These are phyloP conservation scores for Atlantisia rogersi DNA, from an alignment of 2,113 vertebrate genomes.

Conservation along the genomic window DNA sequence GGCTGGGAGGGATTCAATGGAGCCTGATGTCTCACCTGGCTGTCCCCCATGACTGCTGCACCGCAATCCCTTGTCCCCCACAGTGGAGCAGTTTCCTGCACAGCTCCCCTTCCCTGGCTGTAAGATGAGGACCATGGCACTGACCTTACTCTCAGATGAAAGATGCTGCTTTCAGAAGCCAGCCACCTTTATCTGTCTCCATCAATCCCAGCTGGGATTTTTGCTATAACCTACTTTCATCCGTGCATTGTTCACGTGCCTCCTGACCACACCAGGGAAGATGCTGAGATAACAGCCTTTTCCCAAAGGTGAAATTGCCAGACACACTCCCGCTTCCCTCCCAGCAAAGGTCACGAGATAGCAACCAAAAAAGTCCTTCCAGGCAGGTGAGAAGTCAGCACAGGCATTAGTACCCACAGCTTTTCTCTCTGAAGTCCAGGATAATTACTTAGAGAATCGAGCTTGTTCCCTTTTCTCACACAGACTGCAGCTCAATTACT, in stretches of 20 bases:
- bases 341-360: not conserved
- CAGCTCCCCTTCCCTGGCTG: not conserved
- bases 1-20: not conserved
- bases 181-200: not conserved
- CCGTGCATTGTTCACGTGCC: rapidly evolving
- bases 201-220: not conserved
- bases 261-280: not conserved
- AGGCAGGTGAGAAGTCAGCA: not conserved
- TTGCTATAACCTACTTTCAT: not conserved
- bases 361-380: not conserved
- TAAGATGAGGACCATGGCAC: rapidly evolving
- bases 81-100: not conserved
- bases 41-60: not conserved
- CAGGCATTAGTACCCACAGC: not conserved
- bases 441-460: not conserved
- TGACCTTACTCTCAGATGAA: not conserved
- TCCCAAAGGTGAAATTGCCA: not conserved
- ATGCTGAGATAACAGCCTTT: not conserved
- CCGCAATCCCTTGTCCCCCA: not conserved
- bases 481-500: not conserved
- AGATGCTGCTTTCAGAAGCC: not conserved
- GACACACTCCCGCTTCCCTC: not conserved
- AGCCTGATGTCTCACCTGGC: not conserved
- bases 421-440: not conserved
- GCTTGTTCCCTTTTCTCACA: not conserved